phyloP scores from a whole-genome alignment of 2,888 invertebrate genomes.

The Autographa pulchrina region DNA sequence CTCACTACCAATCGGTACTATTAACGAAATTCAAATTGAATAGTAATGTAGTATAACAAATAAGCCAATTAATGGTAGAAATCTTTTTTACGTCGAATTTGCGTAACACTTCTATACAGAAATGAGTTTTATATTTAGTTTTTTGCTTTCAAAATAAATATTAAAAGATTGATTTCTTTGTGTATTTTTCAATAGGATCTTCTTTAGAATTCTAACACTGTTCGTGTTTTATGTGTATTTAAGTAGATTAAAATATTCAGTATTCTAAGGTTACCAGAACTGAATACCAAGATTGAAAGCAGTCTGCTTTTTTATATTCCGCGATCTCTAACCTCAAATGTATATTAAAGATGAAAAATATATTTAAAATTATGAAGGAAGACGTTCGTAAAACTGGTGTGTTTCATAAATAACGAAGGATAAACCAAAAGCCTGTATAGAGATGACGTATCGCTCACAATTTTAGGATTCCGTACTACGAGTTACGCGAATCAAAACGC shows the following conservation, averaged over 20 bases:
- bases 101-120: too few species aligned
- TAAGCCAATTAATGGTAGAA: not conserved
- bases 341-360: slow-evolving; percentile 17
- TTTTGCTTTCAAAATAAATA: too few species aligned
- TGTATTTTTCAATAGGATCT: not conserved
- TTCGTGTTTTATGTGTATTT: not conserved
- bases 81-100: too few species aligned
- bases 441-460: slow-evolving; percentile 48
- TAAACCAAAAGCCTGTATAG: slow-evolving; percentile 41
- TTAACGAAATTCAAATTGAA: not conserved
- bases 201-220: not conserved
- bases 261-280: not conserved
- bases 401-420: slow-evolving; percentile 52
- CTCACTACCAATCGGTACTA: not conserved
- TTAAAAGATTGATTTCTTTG: too few species aligned
- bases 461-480: slow-evolving; percentile 33
- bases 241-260: not conserved
- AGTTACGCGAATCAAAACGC: slow-evolving; percentile 14
- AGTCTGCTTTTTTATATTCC: not conserved
- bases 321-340: not conserved
- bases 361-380: slow-evolving; percentile 23
- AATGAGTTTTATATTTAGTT: too few species aligned
- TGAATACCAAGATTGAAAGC: slow-evolving; percentile 1
- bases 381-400: slow-evolving; percentile 42
- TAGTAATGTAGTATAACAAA: not conserved